Evolutionary conservation across 2,797 vertebrate genomes (phyloP).

Genomic region (Pseudocheirus occidentalis): DNA sequence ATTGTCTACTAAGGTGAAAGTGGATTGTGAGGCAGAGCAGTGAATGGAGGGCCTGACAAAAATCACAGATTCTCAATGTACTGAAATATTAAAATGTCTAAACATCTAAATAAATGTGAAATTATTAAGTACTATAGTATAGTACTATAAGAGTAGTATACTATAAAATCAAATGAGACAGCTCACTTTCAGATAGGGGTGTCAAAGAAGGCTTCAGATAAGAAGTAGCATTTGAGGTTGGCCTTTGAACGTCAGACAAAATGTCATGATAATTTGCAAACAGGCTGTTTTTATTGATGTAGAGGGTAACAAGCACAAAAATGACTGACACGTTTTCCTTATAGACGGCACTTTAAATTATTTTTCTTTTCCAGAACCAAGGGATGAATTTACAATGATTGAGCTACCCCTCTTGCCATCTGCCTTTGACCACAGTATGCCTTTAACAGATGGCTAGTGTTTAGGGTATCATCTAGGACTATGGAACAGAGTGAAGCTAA

Average conservation of each 20-base stretch:
- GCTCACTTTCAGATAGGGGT: background rate
- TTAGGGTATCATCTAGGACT: background rate
- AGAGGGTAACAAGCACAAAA: background rate
- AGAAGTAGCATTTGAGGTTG: background rate
- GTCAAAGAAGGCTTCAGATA: background rate
- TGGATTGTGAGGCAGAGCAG: background rate
- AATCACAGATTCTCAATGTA: background rate
- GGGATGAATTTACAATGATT: background rate
- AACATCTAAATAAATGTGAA: background rate
- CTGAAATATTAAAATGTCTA: background rate
- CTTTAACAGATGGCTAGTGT: background rate
- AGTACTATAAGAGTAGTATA: background rate
- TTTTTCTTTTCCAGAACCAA: background rate
- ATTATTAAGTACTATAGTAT: background rate
- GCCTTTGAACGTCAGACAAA: background rate
- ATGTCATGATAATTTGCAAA: background rate
- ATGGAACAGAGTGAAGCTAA: background rate
- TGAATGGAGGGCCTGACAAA: background rate
- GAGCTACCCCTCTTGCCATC: background rate
- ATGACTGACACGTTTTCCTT: background rate
- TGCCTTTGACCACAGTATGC: background rate
- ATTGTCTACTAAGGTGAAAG: background rate
- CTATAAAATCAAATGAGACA: background rate
- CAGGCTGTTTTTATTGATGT: background rate
- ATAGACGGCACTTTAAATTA: background rate